Percentiles rank a stretch among this genome's conserved stretches.
These are phyloP conservation scores for Papilio helenus DNA, from an alignment of 1,140 invertebrate genomes.

Conservation along the genomic window DNA sequence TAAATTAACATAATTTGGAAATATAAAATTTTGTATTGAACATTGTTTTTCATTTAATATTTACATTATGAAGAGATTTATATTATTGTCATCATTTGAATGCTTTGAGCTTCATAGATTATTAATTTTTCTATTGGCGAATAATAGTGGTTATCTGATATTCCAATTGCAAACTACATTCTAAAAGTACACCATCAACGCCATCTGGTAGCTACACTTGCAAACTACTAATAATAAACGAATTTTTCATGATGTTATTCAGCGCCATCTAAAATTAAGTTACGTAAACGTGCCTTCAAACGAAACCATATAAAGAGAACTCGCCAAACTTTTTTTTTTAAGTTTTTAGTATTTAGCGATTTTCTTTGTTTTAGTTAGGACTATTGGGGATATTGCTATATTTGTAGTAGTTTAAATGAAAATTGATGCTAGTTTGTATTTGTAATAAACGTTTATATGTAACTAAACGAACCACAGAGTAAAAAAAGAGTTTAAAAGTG, in stretches of 20 bases:
- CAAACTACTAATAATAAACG: not conserved
- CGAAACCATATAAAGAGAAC: not conserved
- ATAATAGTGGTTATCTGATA: too few relatives aligned
- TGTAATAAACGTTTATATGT: too few relatives aligned
- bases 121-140: too few relatives aligned
- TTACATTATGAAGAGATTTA: not conserved
- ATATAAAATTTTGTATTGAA: constrained; percentile 17
- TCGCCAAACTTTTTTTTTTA: not conserved
- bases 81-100: not conserved
- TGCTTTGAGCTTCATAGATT: too few relatives aligned
- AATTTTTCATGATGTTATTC: not conserved
- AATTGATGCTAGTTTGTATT: not conserved
- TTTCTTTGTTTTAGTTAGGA: not conserved
- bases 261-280: not conserved
- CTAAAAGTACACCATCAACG: not conserved
- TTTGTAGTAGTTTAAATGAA: not conserved
- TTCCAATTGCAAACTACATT: not conserved
- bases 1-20: not conserved
- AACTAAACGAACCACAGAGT: too few relatives aligned
- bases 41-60: not conserved
- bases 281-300: not conserved
- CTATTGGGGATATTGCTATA: not conserved
- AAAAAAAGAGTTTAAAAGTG: too few relatives aligned
- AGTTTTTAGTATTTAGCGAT: not conserved
- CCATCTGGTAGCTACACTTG: not conserved